Conservation (phyloP, 2,113 vertebrate species). For the Diadophis punctatus region DNA sequence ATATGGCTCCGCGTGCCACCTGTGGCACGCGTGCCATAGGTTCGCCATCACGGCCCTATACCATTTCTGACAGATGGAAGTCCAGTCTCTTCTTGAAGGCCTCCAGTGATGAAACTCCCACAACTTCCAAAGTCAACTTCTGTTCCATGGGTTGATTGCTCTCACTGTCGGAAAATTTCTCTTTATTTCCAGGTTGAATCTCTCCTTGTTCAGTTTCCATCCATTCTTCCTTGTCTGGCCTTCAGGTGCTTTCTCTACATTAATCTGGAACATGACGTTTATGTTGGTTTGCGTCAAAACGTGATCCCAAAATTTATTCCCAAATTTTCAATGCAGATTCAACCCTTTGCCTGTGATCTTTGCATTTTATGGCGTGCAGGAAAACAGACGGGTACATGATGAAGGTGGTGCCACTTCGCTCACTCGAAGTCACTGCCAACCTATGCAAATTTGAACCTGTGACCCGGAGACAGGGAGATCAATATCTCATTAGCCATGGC, state of each 20-base stretch:
- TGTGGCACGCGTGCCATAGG: no score
- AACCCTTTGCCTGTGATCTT: background rate
- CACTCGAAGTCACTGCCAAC: background rate
- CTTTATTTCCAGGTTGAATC: no score
- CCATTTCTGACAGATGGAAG: no score
- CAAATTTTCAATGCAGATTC: background rate
- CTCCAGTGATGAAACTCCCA: no score
- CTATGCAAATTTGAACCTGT: background rate
- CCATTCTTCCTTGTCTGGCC: no score
- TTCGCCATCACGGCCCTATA: no score
- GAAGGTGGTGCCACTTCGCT: fast-evolving
- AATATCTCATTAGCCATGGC: constrained; percentile 30
- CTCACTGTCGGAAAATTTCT: no score
- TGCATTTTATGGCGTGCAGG: background rate
- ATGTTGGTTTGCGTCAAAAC: background rate
- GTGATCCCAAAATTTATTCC: background rate
- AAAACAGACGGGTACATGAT: fast-evolving
- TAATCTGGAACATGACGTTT: background rate
- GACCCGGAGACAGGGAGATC: constrained; percentile 20
- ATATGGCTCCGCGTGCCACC: no score
- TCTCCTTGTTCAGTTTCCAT: no score
- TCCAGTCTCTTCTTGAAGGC: no score
- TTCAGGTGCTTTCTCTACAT: background rate
- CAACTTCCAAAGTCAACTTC: no score
- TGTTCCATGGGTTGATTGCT: no score